phyloP scores from a whole-genome alignment of 2,888 invertebrate genomes.

The Chironomus riparius region DNA sequence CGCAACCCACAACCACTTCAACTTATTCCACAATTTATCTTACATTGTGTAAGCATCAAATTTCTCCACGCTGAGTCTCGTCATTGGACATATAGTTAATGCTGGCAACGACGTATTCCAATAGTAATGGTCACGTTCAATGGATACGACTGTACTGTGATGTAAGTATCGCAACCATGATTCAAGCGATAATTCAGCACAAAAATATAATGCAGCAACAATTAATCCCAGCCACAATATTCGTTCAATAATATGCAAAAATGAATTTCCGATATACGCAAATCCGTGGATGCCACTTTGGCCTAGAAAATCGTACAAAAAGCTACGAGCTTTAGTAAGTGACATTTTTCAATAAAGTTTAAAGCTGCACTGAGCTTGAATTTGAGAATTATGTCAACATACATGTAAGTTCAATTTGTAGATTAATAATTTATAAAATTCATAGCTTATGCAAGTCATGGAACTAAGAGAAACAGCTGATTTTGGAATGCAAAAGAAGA shows the following conservation, averaged over 20 bases:
- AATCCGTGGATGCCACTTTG: conserved; percentile 39
- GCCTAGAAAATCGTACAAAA: conserved; percentile 34
- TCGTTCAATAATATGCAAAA: conserved; percentile 34
- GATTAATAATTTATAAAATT: too few species aligned
- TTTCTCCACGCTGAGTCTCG: conserved; percentile 33
- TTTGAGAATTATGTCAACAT: too few species aligned
- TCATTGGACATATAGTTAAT: conserved; percentile 39
- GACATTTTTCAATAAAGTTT: not conserved
- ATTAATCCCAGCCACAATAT: conserved; percentile 36
- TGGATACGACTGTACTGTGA: conserved; percentile 38
- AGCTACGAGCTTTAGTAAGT: not conserved
- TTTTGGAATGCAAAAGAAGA: too few species aligned
- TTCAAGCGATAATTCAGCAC: conserved; percentile 35
- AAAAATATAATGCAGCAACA: conserved; percentile 33
- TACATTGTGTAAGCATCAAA: conserved; percentile 36
- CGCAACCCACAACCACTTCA: too few species aligned
- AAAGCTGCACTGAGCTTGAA: too few species aligned
- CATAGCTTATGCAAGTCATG: too few species aligned
- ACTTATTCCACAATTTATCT: conserved; percentile 23
- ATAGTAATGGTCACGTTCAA: conserved; percentile 39
- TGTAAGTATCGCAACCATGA: conserved; percentile 37
- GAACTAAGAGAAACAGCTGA: too few species aligned
- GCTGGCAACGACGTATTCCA: conserved; percentile 40
- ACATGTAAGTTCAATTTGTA: too few species aligned
- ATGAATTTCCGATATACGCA: conserved; percentile 33